Base-by-base conservation (phyloP, 2,888 invertebrate genomes). In the Strigamia crassipes region DNA sequence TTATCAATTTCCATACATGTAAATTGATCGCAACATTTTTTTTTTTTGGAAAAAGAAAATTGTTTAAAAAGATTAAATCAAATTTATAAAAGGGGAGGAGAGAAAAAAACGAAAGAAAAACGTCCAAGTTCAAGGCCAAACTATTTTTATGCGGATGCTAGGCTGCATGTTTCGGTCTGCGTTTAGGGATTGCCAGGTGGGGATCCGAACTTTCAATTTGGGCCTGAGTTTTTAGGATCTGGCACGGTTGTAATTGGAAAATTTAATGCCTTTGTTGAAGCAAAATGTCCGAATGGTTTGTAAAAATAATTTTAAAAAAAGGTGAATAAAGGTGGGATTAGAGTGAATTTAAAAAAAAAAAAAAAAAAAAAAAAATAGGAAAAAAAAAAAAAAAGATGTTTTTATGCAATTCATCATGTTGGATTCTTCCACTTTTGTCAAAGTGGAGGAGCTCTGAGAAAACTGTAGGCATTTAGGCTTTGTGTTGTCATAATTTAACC, bases 131-230 rank as follows among this genome's bases (percentile, higher is more conserved):
- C 78, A 78, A 78, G 78, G 78, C 38, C 38, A 61, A 38, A 34
- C 78, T 78, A 78, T 78, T 78, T 78, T 78, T 78, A 78, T 78
- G 31, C 27, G 27, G 78, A 78, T 78, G 78, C 78, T 31, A 34
- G n/a, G 78, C 38, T 38, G 78, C 78, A 78, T 78, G 31, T 31
- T 27, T 38, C 31, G 27, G 3, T 61, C 21, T 61, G 61, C 23
- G 61, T n/a, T 61, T 21, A n/a, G 61, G 23, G n/a, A 61, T 61
- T 61, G 61, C 61, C 61, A 61, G 61, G 61, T 61, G 61, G 61
- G 61, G n/a, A n/a, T n/a, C n/a, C n/a, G n/a, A n/a, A n/a, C n/a
- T n/a, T n/a, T n/a, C n/a, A n/a, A n/a, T n/a, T n/a, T n/a, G n/a
- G n/a, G n/a, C n/a, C n/a, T 41, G 3, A 46, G 10, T 46, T 6